These are phyloP conservation scores for Todus mexicanus DNA, from an alignment of 2,797 vertebrate species.

Conservation along the genomic window DNA sequence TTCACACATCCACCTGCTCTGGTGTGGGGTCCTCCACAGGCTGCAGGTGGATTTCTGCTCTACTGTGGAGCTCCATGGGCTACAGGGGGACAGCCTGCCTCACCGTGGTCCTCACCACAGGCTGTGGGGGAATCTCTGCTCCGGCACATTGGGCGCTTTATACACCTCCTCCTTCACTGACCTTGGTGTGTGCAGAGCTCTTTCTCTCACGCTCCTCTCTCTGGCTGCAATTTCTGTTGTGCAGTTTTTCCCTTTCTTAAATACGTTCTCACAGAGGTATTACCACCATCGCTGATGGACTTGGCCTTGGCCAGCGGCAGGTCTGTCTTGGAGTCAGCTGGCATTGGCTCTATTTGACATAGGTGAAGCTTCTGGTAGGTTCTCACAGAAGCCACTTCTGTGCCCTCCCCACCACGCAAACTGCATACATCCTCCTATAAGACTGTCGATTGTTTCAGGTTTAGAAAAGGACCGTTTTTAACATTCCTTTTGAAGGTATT, in stretches of 20 bases:
- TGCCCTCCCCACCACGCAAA: not conserved
- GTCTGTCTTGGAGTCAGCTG: too few species aligned
- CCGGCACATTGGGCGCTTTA: fast-evolving
- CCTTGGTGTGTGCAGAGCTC: too few species aligned
- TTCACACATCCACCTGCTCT: too few species aligned
- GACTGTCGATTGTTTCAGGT: not conserved
- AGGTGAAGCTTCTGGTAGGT: not conserved
- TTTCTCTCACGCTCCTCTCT: not conserved
- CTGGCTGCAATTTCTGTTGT: not conserved
- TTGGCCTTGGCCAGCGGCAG: not conserved
- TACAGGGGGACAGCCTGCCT: not conserved
- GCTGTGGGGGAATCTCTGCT: not conserved
- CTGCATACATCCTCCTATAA: not conserved
- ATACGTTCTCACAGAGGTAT: not conserved
- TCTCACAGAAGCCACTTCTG: not conserved
- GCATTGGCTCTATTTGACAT: too few species aligned
- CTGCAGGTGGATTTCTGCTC: too few species aligned
- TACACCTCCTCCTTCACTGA: too few species aligned
- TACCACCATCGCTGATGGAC: not conserved
- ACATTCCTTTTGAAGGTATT: not conserved
- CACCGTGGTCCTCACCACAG: not conserved
- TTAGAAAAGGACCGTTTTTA: not conserved
- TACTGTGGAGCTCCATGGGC: not conserved
- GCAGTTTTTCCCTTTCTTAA: not conserved
- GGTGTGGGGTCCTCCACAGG: too few species aligned